Evolutionary conservation across 2,113 vertebrate species (phyloP).

Genomic region (Corythoichthys intestinalis): DNA sequence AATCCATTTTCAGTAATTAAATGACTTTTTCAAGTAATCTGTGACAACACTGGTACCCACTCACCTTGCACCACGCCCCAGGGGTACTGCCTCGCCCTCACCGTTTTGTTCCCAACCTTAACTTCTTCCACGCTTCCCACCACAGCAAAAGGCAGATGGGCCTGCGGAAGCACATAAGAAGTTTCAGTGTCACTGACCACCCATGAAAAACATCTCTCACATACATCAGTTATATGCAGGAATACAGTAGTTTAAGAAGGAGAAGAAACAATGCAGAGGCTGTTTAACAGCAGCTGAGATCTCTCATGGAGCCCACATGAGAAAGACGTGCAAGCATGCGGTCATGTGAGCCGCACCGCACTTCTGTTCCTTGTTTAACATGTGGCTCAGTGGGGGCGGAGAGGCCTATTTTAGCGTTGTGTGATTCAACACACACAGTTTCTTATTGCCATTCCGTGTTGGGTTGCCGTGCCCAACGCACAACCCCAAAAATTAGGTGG

Average conservation of each 20-base stretch:
- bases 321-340: slow-evolving; percentile 5
- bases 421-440: slow-evolving; percentile 33
- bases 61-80: slow-evolving; percentile 98
- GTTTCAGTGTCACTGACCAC: not conserved
- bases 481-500: slow-evolving; percentile 49
- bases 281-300: not conserved
- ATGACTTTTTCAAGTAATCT: too few relatives aligned
- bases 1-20: too few relatives aligned
- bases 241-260: slow-evolving; percentile 5
- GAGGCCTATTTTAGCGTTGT: slow-evolving; percentile 20
- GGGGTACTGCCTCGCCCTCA: slow-evolving; percentile 93
- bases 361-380: slow-evolving; percentile 19
- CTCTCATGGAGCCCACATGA: slow-evolving; percentile 31
- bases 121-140: slow-evolving; percentile 95
- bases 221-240: not conserved
- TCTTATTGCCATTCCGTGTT: slow-evolving; percentile 29
- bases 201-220: too few relatives aligned
- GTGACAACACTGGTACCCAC: slow-evolving; percentile 23
- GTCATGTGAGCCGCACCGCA: slow-evolving; percentile 20
- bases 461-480: slow-evolving; percentile 32
- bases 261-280: not conserved
- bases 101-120: slow-evolving; percentile 96
- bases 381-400: slow-evolving; percentile 15
- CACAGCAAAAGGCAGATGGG: slow-evolving; percentile 94
- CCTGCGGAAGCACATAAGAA: slow-evolving; percentile 67